Conservation (phyloP, 1,140 invertebrate genomes). For the Coptotermes formosanus region DNA sequence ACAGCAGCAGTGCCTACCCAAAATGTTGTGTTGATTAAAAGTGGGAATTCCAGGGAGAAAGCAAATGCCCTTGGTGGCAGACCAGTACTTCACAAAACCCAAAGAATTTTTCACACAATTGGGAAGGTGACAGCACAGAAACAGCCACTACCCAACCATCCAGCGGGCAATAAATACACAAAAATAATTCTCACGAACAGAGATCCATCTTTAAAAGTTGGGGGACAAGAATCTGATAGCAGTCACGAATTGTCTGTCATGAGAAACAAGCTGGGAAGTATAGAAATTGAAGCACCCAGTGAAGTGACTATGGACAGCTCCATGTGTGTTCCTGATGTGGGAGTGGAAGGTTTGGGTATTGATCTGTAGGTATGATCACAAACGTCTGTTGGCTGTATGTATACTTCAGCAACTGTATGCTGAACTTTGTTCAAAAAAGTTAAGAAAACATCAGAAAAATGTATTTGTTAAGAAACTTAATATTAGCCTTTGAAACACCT, state of each 20-base stretch:
- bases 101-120: constrained; percentile 36
- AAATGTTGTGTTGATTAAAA: constrained; percentile 39
- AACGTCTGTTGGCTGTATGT: no score
- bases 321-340: neutral
- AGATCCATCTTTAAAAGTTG: constrained; percentile 36
- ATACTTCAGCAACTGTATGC: no score
- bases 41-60: constrained; percentile 39
- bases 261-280: constrained; percentile 13
- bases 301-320: neutral
- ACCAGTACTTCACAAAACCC: constrained; percentile 39
- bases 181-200: constrained; percentile 57
- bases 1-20: constrained; percentile 47
- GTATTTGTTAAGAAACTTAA: no score
- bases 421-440: no score
- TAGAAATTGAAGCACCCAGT: neutral
- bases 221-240: neutral
- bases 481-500: no score
- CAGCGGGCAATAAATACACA: constrained; percentile 50
- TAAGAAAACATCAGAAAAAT: no score
- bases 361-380: no score
- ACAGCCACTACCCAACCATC: constrained; percentile 37
- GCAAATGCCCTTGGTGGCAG: constrained; percentile 42
- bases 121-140: constrained; percentile 37
- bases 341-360: neutral
- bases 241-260: neutral